Evolutionary conservation across 2,797 vertebrate species (phyloP).

Genomic region (Buceros bicornis): DNA sequence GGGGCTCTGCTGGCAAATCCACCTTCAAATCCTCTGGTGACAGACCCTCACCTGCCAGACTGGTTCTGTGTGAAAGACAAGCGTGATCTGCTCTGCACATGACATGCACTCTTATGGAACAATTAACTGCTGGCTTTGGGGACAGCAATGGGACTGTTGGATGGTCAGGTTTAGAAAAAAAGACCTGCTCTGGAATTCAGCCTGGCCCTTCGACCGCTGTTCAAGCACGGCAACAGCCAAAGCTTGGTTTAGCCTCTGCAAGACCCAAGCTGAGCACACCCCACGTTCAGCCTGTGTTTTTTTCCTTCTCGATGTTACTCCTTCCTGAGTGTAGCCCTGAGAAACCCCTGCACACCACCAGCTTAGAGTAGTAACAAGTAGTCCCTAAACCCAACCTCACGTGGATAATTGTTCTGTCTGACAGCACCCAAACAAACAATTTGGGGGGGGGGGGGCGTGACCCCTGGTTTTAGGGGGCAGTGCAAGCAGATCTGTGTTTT

Average conservation of each 20-base stretch:
- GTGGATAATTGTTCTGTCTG: slow-evolving; percentile 45
- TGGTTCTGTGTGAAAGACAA: not conserved
- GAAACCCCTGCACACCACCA: not conserved
- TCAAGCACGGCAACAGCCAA: not conserved
- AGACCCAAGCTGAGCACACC: not conserved
- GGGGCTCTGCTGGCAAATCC: not conserved
- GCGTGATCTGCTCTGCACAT: not conserved
- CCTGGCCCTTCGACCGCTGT: not conserved
- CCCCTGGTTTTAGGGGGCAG: not conserved
- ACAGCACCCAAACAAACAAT: not conserved
- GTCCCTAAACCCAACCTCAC: slow-evolving; percentile 12
- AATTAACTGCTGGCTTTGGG: slow-evolving; percentile 49
- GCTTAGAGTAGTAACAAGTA: not conserved
- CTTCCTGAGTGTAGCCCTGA: not conserved
- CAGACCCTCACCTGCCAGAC: not conserved
- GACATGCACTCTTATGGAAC: not conserved
- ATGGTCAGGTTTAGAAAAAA: not conserved
- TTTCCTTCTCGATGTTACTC: not conserved
- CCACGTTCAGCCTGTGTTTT: not conserved
- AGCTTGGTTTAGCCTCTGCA: not conserved
- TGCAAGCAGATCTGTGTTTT: not conserved
- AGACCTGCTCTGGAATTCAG: not conserved
- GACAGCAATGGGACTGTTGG: not conserved
- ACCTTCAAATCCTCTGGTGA: not conserved
- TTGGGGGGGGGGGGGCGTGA: not conserved